Conservation (phyloP, 2,113 vertebrate species). For the Centrocercus urophasianus region DNA sequence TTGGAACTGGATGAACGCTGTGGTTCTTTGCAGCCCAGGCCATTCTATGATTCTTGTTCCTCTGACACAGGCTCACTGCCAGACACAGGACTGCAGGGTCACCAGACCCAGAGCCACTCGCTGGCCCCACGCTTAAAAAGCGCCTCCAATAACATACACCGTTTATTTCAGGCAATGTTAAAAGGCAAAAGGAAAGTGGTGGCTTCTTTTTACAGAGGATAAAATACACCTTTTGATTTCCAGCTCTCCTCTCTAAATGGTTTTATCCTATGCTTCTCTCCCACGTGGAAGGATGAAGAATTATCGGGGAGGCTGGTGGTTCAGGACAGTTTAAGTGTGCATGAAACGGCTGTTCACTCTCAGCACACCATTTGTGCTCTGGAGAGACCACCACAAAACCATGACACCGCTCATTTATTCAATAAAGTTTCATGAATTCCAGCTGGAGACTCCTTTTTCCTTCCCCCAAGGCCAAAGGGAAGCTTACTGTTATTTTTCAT, state of each 20-base stretch:
- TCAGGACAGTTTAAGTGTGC: conserved; percentile 62
- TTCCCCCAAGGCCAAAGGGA: conserved; percentile 23
- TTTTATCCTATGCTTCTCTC: conserved; percentile 41
- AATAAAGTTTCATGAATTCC: conserved; percentile 28
- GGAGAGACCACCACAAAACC: background rate
- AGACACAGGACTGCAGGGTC: background rate
- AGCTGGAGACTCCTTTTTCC: conserved; percentile 53
- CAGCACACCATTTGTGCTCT: conserved; percentile 7
- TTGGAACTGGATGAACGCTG: no score
- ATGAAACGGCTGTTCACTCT: conserved; percentile 55
- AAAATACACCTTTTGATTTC: conserved; percentile 22
- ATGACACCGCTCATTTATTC: background rate
- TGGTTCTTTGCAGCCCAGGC: no score
- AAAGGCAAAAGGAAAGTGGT: background rate
- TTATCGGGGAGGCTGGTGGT: background rate
- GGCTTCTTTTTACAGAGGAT: background rate
- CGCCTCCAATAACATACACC: background rate
- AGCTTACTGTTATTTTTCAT: conserved; percentile 36
- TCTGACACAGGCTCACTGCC: conserved; percentile 7
- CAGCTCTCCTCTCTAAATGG: background rate
- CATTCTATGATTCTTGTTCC: background rate
- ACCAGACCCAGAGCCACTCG: background rate
- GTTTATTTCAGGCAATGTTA: background rate
- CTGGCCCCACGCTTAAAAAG: background rate
- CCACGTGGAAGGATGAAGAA: conserved; percentile 53